Evolutionary conservation across 2,888 invertebrate genomes (phyloP).

Genomic region (Schrankia costaestrigalis): DNA sequence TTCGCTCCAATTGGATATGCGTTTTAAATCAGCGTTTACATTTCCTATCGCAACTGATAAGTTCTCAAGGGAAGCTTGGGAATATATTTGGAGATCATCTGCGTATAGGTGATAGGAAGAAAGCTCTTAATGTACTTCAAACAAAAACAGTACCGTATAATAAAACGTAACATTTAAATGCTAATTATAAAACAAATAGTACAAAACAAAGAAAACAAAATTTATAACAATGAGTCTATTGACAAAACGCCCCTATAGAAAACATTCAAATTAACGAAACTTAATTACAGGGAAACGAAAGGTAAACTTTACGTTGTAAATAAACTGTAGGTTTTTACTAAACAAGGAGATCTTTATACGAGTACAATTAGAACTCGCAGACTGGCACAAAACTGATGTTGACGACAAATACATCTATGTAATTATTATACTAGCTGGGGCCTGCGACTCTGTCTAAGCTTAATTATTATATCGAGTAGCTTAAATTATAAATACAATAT

Average conservation of each 20-base stretch:
- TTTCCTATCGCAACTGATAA: too few species aligned
- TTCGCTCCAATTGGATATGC: too few species aligned
- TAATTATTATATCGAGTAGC: too few species aligned
- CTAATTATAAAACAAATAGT: constrained; percentile 2
- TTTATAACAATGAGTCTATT: constrained; percentile 15
- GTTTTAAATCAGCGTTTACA: too few species aligned
- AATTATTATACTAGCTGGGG: too few species aligned
- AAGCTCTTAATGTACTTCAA: not conserved
- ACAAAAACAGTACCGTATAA: not conserved
- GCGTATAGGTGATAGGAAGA: not conserved
- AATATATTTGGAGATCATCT: too few species aligned
- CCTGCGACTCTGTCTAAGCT: too few species aligned
- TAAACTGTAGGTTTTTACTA: constrained; percentile 43
- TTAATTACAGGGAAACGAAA: constrained; percentile 42
- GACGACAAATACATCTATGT: constrained; percentile 28
- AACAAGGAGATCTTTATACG: constrained; percentile 37
- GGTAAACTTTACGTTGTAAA: constrained; percentile 41
- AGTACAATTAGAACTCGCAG: constrained; percentile 49
- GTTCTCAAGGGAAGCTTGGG: too few species aligned
- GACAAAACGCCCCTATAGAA: constrained; percentile 15
- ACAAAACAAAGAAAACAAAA: constrained; percentile 9
- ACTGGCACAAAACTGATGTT: constrained; percentile 34
- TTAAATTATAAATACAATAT: too few species aligned
- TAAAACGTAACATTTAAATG: not conserved
- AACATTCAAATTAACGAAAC: constrained; percentile 42